Evolutionary conservation across 1,140 invertebrate species (phyloP).

Genomic region (Lordiphosa stackelbergi): DNA sequence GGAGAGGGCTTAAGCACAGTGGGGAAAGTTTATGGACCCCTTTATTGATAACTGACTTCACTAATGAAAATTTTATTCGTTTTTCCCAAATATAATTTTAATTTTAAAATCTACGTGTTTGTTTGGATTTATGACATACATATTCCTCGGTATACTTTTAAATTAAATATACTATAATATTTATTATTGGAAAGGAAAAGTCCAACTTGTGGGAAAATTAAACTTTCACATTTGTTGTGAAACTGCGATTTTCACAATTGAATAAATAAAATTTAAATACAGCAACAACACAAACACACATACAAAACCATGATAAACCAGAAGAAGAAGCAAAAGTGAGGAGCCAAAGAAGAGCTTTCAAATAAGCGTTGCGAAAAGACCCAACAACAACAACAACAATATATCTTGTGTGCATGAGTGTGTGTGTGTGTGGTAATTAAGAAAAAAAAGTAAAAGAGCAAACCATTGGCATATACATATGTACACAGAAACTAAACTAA

Average conservation of each 20-base stretch:
- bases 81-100: too few relatives aligned
- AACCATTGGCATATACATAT: conserved; percentile 4
- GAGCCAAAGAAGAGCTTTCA: background rate
- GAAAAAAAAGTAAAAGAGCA: conserved; percentile 38
- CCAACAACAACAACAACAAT: conserved; percentile 17
- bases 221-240: conserved; percentile 59
- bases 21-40: too few relatives aligned
- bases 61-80: too few relatives aligned
- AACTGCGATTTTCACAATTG: conserved; percentile 54
- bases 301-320: conserved; percentile 2
- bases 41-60: too few relatives aligned
- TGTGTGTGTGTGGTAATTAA: conserved; percentile 49
- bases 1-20: too few relatives aligned
- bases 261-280: conserved; percentile 53
- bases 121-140: too few relatives aligned
- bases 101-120: too few relatives aligned
- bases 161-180: background rate
- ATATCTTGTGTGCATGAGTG: background rate
- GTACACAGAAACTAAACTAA: conserved; percentile 39
- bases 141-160: background rate
- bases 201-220: conserved; percentile 32
- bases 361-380: conserved; percentile 32
- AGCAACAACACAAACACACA: background rate
- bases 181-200: conserved; percentile 10
- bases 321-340: conserved; percentile 1